These are phyloP conservation scores for Leptinotarsa peninsularis DNA, from an alignment of 2,888 invertebrate species.

Conservation along the genomic window DNA sequence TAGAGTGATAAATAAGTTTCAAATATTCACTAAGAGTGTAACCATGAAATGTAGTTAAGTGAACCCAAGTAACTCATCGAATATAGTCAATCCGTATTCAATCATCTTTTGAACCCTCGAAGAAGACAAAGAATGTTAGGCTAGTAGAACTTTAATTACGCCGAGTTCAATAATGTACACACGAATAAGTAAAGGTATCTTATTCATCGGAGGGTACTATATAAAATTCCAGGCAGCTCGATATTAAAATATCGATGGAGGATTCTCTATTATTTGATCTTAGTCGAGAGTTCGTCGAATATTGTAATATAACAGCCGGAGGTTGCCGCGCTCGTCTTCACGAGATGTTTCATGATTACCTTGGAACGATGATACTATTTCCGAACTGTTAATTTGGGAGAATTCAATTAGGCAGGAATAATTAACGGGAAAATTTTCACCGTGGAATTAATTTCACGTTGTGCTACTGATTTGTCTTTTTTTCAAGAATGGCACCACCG, in stretches of 20 bases:
- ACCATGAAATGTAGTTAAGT: too few relatives aligned
- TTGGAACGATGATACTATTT: slow-evolving; percentile 41
- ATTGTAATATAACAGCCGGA: slow-evolving; percentile 57
- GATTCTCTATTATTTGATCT: slow-evolving; percentile 59
- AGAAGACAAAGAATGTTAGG: background rate
- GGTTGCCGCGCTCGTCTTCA: slow-evolving; percentile 45
- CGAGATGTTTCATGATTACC: slow-evolving; percentile 40
- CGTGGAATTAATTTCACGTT: slow-evolving; percentile 48
- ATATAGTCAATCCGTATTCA: too few relatives aligned
- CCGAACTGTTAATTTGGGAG: slow-evolving; percentile 51
- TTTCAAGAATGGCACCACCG: background rate
- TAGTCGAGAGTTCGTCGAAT: slow-evolving; percentile 52
- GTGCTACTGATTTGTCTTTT: slow-evolving; percentile 38
- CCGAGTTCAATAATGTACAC: slow-evolving; percentile 59
- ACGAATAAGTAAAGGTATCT: slow-evolving; percentile 58
- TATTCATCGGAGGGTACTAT: slow-evolving; percentile 54
- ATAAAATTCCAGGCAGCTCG: slow-evolving; percentile 59
- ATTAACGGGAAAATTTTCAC: slow-evolving; percentile 45
- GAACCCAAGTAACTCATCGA: too few relatives aligned
- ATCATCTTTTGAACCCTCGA: background rate
- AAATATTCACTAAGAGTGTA: too few relatives aligned
- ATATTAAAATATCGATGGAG: slow-evolving; percentile 61
- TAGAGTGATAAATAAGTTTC: too few relatives aligned
- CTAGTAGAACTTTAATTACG: slow-evolving; percentile 51
- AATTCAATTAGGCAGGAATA: slow-evolving; percentile 52